Conservation (phyloP, 2,113 vertebrate genomes). For the Bubo bubo region DNA sequence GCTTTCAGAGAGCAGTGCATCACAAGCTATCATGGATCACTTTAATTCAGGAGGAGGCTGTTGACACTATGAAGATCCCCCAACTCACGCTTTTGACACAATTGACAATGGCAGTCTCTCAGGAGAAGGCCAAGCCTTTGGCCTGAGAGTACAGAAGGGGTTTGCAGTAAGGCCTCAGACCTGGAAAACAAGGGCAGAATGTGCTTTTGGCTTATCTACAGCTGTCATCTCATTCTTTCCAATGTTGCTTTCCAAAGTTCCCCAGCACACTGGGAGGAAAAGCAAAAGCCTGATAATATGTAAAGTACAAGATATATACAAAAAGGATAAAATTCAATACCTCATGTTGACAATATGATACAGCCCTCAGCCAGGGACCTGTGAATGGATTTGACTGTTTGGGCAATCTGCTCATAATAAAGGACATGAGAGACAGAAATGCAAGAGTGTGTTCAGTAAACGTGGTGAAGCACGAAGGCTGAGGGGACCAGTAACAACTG, state of each 20-base stretch:
- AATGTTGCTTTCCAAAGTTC: not conserved
- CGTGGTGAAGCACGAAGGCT: accelerated
- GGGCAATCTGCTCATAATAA: not conserved
- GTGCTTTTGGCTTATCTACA: not conserved
- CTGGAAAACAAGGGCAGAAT: not conserved
- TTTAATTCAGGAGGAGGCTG: not conserved
- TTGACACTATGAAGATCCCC: not conserved
- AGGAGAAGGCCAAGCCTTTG: not conserved
- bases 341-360: not conserved
- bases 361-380: not conserved
- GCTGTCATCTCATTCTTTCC: not conserved
- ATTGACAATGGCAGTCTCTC: not conserved
- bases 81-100: not conserved
- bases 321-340: not conserved
- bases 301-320: not conserved
- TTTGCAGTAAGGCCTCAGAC: not conserved
- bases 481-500: not conserved
- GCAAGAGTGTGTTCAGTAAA: not conserved
- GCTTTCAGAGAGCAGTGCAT: not conserved
- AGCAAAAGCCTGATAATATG: not conserved
- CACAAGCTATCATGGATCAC: not conserved
- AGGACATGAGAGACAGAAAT: not conserved
- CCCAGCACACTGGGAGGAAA: not conserved
- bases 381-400: not conserved
- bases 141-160: not conserved